phyloP scores from a whole-genome alignment of 2,797 vertebrate species.

The Phalloptychus januarius region DNA sequence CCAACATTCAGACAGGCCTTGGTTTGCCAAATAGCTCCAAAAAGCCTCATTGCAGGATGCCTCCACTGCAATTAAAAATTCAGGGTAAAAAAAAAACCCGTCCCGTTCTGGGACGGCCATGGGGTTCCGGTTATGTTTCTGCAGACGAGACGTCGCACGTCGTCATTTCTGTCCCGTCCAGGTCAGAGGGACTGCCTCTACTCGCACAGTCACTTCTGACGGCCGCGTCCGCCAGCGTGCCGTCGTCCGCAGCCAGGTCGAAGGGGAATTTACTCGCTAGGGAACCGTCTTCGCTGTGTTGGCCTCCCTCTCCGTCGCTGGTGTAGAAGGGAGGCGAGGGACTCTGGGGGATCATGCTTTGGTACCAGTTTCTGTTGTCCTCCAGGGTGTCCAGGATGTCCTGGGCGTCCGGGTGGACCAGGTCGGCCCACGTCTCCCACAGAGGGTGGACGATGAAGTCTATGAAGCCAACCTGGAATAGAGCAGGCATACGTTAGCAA shows the following conservation, averaged over 20 bases:
- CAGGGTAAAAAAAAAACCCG: conserved; percentile 26
- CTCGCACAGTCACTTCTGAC: conserved; percentile 68
- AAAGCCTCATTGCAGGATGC: conserved; percentile 80
- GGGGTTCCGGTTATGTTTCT: conserved; percentile 84
- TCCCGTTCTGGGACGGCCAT: conserved; percentile 56
- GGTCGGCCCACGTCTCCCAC: conserved; percentile 99
- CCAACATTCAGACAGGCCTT: conserved; percentile 62
- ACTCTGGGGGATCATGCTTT: conserved; percentile 98
- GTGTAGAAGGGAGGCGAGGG: conserved; percentile 94
- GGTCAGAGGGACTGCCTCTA: conserved; percentile 30
- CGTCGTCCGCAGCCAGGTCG: conserved; percentile 89
- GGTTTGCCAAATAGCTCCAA: conserved; percentile 56
- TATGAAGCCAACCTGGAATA: conserved; percentile 92
- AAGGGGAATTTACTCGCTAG: conserved; percentile 93
- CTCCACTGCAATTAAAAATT: conserved; percentile 75
- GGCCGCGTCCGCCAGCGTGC: conserved; percentile 74
- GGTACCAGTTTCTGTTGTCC: conserved; percentile 99
- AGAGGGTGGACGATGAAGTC: conserved; percentile 98
- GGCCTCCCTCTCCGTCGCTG: conserved; percentile 82
- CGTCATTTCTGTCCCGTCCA: conserved; percentile 68
- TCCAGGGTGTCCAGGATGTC: conserved; percentile 97
- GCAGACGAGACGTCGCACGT: conserved; percentile 79
- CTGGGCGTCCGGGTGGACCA: conserved; percentile 97
- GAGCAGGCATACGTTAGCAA: conserved; percentile 15
- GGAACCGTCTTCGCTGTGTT: conserved; percentile 75